Conservation (phyloP, 2,888 invertebrate species). For the Acanthoscelides obtectus region DNA sequence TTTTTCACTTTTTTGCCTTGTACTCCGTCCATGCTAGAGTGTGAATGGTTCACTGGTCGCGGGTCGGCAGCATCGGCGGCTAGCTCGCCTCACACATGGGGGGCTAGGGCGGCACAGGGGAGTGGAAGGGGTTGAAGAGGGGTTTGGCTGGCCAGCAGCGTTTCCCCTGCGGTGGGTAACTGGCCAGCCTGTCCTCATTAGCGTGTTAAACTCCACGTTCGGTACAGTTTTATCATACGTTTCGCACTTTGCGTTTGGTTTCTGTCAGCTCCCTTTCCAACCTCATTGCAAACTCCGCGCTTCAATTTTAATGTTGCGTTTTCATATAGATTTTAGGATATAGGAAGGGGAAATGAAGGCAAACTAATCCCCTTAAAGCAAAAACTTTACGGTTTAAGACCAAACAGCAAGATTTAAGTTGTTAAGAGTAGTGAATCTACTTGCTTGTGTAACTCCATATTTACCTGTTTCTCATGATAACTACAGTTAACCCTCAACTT, state of each 20-base stretch:
- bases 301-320: too few relatives aligned
- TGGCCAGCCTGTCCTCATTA: conserved; percentile 50
- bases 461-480: too few relatives aligned
- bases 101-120: background rate
- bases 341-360: too few relatives aligned
- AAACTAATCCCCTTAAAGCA: too few relatives aligned
- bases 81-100: background rate
- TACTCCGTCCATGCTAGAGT: background rate
- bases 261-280: conserved; percentile 1
- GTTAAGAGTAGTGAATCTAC: too few relatives aligned
- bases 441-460: too few relatives aligned
- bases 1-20: background rate
- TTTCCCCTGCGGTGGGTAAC: conserved; percentile 47
- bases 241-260: conserved; percentile 26
- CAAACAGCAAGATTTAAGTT: too few relatives aligned
- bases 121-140: background rate
- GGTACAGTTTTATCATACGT: conserved; percentile 48
- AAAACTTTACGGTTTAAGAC: too few relatives aligned
- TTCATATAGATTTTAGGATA: too few relatives aligned
- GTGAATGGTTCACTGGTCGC: background rate
- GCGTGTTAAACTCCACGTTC: conserved; percentile 48
- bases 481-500: too few relatives aligned
- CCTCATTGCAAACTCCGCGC: too few relatives aligned
- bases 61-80: background rate
- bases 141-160: background rate